Base-by-base conservation (phyloP, 2,888 invertebrate genomes). In the Corythucha ciliata region DNA sequence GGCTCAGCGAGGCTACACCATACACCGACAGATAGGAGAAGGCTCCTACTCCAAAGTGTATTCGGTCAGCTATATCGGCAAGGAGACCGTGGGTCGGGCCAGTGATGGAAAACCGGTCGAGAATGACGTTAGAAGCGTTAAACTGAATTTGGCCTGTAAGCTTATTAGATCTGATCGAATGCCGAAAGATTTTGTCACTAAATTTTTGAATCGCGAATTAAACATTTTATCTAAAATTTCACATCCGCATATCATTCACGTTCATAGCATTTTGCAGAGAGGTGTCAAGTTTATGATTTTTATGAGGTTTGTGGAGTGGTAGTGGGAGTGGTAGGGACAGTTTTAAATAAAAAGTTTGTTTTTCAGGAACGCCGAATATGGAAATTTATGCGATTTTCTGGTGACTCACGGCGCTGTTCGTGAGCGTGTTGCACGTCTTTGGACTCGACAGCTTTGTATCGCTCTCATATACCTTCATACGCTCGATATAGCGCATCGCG, bases 171-270 rank as follows among this genome's bases (percentile, higher is more conserved):
- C 48, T 3, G 37, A 48, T 32, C 26, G 16, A 25, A 48, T 48
- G 48, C 48, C 48, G 29, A 48, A 48, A 48, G 29, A 48, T 21
- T 48, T 39, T 29, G 39, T 32, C 12, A 37, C 20, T 40, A 16
- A 29, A 16, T 48, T 39, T 26, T 20, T 48, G 8, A 37, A 48
- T 26, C 26, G 39, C 8, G 48, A 48, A 32, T 12, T 48, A 4
- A 48, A 48, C 39, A 48, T 48, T 10, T 27, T 48, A 14, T 39
- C 25, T 12, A 48, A 39, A n/a, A n/a, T n/a, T n/a, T n/a, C n/a
- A n/a, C 89, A 90, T 65, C 84, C 84, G 0, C 83, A 89, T 64
- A 76, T 89, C 20, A 76, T 88, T 6, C 78, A 82, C 64, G 78
- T 87, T 24, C 81, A 81, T 59, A 81, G 82, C 63, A 80, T 86